Base-by-base conservation (phyloP, 2,113 vertebrate species). In the Rhinichthys klamathensis region DNA sequence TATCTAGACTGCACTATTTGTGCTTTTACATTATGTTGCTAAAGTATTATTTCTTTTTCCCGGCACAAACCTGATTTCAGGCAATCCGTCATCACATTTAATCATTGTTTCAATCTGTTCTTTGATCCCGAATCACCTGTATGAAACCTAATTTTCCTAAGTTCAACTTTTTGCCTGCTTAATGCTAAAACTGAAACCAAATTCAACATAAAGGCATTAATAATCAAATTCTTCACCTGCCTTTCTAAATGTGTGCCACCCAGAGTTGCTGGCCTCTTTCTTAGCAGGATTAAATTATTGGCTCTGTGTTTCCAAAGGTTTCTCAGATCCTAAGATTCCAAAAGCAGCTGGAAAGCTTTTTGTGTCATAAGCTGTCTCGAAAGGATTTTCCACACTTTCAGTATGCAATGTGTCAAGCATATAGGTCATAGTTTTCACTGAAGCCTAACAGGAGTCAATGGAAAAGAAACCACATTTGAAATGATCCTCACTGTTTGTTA, bases 181-280 rank as follows among this genome's bases (percentile, higher is more conserved):
- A 73, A 84, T 86, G 87, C 89, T 92, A 88, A 21, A 82, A 54
- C 76, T n/a, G 30, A 89, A 87, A 85, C 76, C 75, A 78, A 86
- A 41, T 90, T 88, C 70, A 58, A 80, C 87, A 84, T 87, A 61
- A 88, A 87, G 46, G 83, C 90, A 92, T 91, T 92, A 91, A 75
- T 75, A 56, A 60, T 80, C 46, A 70, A 85, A 89, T 89, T 89
- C 84, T 89, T 91, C 41, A 30, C 35, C 46, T 49, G 75, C 83
- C 38, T 67, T 32, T 88, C 80, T 85, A 84, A 89, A 85, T 83
- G 61, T 84, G 58, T 60, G 72, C 38, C 69, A 41, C 51, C 9
- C 77, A 85, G 81, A 81, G 61, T 81, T 73, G 72, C 80, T 70
- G 54, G 35, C 51, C 25, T 51, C 89, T 83, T 84, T 86, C 84